Conservation (phyloP, 2,888 invertebrate species). For the Lasius fuliginosus region DNA sequence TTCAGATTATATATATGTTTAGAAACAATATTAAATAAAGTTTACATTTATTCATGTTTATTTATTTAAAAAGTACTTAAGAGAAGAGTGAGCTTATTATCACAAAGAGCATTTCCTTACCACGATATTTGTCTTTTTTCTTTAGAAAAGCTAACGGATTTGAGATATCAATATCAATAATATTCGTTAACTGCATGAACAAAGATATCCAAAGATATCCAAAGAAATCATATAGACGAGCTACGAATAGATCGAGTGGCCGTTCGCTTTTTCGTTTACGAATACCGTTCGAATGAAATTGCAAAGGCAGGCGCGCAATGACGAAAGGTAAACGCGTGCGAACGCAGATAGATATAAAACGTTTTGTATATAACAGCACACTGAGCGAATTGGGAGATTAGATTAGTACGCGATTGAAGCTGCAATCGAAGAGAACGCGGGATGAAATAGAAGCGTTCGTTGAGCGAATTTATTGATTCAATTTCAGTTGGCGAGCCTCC, state of each 20-base stretch:
- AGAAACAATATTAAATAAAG: neutral
- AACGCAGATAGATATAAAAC: constrained; percentile 56
- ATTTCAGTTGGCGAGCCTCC: constrained; percentile 66
- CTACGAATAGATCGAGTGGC: neutral
- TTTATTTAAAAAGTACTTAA: neutral
- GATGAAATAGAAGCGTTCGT: constrained; percentile 69
- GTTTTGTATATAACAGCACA: constrained; percentile 48
- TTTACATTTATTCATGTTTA: neutral
- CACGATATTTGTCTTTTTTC: neutral
- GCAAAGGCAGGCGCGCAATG: neutral
- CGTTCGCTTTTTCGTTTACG: neutral
- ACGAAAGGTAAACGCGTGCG: neutral
- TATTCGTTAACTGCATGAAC: neutral
- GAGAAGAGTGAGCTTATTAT: neutral
- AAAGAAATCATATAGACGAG: neutral
- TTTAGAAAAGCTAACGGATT: neutral
- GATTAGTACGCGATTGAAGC: constrained; percentile 72
- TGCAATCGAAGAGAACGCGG: constrained; percentile 68
- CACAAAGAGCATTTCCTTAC: neutral
- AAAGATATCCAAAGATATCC: neutral
- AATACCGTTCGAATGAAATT: constrained; percentile 16
- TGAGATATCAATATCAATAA: neutral
- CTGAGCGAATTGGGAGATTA: constrained; percentile 66
- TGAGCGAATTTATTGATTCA: constrained; percentile 75
- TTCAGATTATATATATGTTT: neutral